Evolutionary conservation across 2,888 invertebrate species (phyloP), one percentile per base, ranked within the genome.

Genomic region (Cantharis rufa): DNA sequence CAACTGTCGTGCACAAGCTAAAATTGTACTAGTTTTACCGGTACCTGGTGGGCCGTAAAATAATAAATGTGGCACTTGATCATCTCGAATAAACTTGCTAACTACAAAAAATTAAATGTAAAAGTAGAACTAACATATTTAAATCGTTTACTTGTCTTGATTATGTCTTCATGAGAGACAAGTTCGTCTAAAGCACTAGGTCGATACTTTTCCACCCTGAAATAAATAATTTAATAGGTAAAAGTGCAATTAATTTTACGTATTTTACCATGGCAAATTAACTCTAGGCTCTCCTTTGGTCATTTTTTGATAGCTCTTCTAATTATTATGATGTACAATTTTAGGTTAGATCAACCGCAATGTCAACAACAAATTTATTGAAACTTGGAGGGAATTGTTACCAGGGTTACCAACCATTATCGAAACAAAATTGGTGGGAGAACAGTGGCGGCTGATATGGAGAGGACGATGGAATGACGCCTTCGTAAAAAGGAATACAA

Each of bases 21-120:
- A 90, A 81, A 99, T 98, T 9, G 99, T 98, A 81, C 96, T 98
- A 0, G 99, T 99, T 90, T 99, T 99, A 4, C 98, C 99, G 24
- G 98, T 99, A 72, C 99, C 99, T 0, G 99, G 98, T 10, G 99
- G 99, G 0, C 99, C 99, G 89, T 99, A 99, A 84, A 99, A 96
- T 24, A 99, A 89, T 74, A 99, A 89, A 90, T 99, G 99, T 0
- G 99, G 99, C 69, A 99, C 89, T 82, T 96, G 95, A 86, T 97
- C 95, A 85, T 97, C 95, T 77, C 93, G 91, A 83, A 99, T 97
- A 87, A 98, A 97, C 85, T 94, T 94, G 80, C 91, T 93, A 76
- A 96, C 95, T 96, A 85, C 76, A 90, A 89, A 21, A 13, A 18
- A 73, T 10, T 61, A 28, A 15, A 66, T 64, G 32, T 32, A 74